A percentile compares a stretch with the other conserved stretches of the same genome.
Conservation (phyloP, 2,113 vertebrate genomes). For the Lophura nycthemera region DNA sequence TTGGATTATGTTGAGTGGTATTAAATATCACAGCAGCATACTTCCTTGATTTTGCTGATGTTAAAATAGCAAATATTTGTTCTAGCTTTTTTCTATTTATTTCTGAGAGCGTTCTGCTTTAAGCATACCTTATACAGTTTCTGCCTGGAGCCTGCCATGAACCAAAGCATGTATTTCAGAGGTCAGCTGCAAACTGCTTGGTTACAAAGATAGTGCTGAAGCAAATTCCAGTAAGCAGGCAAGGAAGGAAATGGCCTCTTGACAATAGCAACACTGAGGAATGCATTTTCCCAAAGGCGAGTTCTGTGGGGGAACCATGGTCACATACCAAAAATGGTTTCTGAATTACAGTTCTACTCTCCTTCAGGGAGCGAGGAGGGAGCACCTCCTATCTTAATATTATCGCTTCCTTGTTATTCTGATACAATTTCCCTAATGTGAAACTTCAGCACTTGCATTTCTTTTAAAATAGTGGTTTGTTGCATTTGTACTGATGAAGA, state of each 20-base stretch:
- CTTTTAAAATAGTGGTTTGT: background rate
- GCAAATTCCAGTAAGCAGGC: background rate
- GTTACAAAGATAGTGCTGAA: background rate
- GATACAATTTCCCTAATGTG: background rate
- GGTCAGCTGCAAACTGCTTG: background rate
- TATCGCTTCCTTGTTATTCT: background rate
- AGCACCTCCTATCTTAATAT: background rate
- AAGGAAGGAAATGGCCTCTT: background rate
- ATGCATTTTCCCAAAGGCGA: background rate
- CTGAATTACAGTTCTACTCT: background rate
- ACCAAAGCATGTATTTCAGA: background rate
- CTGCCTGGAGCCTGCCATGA: background rate
- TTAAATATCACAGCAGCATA: background rate
- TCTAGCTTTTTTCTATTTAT: background rate
- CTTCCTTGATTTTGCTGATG: background rate
- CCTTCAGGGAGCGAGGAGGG: rapidly evolving
- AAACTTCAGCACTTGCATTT: background rate
- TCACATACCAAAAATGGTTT: background rate
- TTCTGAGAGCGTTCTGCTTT: background rate
- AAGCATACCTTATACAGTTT: background rate
- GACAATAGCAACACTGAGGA: background rate
- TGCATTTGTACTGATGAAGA: background rate
- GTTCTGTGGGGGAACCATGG: rapidly evolving
- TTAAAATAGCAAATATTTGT: background rate
- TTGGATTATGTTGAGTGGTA: background rate